Evolutionary conservation across 2,797 vertebrate species (phyloP).

Genomic region (Tangara arthus): DNA sequence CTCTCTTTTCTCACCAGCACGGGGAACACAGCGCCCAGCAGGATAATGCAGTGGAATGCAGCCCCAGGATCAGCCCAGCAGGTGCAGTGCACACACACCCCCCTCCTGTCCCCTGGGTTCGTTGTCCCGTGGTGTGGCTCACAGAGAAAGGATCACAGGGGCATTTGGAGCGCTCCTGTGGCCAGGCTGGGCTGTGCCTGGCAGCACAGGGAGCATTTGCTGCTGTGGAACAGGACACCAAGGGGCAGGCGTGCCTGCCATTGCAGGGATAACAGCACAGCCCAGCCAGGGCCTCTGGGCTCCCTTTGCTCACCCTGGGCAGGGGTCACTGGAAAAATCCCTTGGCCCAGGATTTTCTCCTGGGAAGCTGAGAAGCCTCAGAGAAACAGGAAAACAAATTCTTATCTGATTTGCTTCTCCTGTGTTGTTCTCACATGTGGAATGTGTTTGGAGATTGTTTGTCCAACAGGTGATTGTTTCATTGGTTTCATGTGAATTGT

Average conservation of each 20-base stretch:
- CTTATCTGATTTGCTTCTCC: too few relatives aligned
- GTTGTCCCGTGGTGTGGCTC: rapidly evolving
- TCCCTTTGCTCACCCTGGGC: neutral
- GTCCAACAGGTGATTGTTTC: too few relatives aligned
- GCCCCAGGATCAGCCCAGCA: neutral
- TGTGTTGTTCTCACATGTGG: too few relatives aligned
- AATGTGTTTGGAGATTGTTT: too few relatives aligned
- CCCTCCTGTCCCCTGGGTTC: neutral
- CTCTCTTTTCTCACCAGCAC: neutral
- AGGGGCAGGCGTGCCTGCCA: neutral
- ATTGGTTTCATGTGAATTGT: too few relatives aligned
- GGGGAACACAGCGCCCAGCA: rapidly evolving
- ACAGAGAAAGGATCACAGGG: neutral
- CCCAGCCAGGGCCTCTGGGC: neutral
- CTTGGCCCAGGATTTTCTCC: too few relatives aligned
- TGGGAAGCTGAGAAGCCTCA: too few relatives aligned
- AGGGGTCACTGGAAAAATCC: too few relatives aligned
- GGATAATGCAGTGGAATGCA: neutral
- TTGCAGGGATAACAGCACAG: neutral
- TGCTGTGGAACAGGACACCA: neutral
- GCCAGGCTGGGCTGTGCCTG: rapidly evolving
- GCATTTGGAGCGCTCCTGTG: neutral
- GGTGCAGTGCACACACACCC: neutral
- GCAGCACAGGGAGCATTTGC: neutral
- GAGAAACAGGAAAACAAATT: too few relatives aligned